A percentile compares a stretch with the other conserved stretches of the same genome.
phyloP scores from a whole-genome alignment of 2,888 invertebrate genomes.

The Lissonota sp. region DNA sequence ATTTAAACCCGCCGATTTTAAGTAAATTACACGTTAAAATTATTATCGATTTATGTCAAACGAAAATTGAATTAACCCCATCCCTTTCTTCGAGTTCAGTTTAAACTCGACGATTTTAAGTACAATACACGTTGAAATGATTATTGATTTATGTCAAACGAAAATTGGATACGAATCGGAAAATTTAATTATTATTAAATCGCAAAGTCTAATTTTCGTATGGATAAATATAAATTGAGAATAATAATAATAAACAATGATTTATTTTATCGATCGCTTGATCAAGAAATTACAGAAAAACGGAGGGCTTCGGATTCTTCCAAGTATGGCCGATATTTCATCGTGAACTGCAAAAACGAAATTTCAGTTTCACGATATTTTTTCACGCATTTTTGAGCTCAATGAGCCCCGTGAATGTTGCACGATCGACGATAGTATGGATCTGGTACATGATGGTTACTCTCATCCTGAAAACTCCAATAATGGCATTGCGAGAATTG shows the following conservation, averaged over 20 bases:
- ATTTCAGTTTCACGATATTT: slow-evolving; percentile 71
- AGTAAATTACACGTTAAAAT: too few relatives aligned
- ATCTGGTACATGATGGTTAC: slow-evolving; percentile 79
- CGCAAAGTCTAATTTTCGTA: too few relatives aligned
- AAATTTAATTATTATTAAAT: slow-evolving; percentile 14
- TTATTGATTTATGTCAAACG: neutral
- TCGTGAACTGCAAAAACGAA: slow-evolving; percentile 77
- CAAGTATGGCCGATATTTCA: slow-evolving; percentile 69
- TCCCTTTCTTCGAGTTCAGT: too few relatives aligned
- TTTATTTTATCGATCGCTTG: neutral
- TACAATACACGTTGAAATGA: too few relatives aligned
- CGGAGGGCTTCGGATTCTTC: slow-evolving; percentile 65
- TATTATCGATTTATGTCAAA: neutral
- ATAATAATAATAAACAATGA: neutral
- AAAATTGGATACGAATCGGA: neutral
- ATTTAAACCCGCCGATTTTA: too few relatives aligned
- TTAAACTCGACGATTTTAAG: too few relatives aligned
- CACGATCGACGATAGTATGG: slow-evolving; percentile 70
- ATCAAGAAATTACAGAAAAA: slow-evolving; percentile 72
- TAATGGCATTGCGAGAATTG: slow-evolving; percentile 82
- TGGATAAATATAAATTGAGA: too few relatives aligned
- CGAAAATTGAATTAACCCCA: too few relatives aligned
- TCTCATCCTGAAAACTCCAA: slow-evolving; percentile 80
- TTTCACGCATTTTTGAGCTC: slow-evolving; percentile 73
- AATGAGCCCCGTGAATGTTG: slow-evolving; percentile 77